phyloP scores from a whole-genome alignment of 2,888 invertebrate genomes.

The Cataglyphis albicans region DNA sequence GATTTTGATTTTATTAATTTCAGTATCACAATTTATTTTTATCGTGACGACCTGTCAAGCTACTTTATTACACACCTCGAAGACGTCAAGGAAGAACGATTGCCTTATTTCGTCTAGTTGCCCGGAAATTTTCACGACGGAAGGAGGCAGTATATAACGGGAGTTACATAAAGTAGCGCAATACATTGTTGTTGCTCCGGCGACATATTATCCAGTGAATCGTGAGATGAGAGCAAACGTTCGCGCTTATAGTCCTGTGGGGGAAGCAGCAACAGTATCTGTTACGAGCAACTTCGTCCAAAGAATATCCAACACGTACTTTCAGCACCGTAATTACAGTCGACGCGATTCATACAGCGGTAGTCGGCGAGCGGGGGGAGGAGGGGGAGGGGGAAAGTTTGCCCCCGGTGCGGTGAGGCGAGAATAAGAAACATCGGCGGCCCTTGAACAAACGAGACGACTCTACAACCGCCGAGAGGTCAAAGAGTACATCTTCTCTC shows the following conservation, averaged over 20 bases:
- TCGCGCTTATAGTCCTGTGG: not conserved
- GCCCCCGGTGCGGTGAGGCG: constrained; percentile 36
- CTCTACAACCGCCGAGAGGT: constrained; percentile 54
- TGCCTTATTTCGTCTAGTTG: constrained; percentile 28
- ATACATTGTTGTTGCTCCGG: constrained; percentile 8
- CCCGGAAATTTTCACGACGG: constrained; percentile 15
- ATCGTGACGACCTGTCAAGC: constrained; percentile 6
- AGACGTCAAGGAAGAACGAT: constrained; percentile 42
- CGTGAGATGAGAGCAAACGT: constrained; percentile 49
- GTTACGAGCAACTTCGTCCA: constrained; percentile 53
- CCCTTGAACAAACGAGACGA: constrained; percentile 68
- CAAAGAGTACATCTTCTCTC: constrained; percentile 28
- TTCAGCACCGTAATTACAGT: constrained; percentile 67
- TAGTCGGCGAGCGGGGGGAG: constrained; percentile 25
- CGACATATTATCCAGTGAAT: constrained; percentile 43
- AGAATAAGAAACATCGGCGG: constrained; percentile 54
- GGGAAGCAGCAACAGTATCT: constrained; percentile 34
- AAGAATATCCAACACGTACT: constrained; percentile 50
- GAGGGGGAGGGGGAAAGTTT: constrained; percentile 53
- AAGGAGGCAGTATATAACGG: constrained; percentile 1
- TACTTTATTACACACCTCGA: constrained; percentile 23
- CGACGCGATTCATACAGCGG: constrained; percentile 66
- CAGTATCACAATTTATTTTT: constrained; percentile 14
- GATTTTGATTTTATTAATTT: not conserved
- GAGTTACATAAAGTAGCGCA: constrained; percentile 33